Evolutionary conservation across 2,113 vertebrate genomes (phyloP), one percentile per base, ranked within the genome.

Genomic region (Emberiza fucata): DNA sequence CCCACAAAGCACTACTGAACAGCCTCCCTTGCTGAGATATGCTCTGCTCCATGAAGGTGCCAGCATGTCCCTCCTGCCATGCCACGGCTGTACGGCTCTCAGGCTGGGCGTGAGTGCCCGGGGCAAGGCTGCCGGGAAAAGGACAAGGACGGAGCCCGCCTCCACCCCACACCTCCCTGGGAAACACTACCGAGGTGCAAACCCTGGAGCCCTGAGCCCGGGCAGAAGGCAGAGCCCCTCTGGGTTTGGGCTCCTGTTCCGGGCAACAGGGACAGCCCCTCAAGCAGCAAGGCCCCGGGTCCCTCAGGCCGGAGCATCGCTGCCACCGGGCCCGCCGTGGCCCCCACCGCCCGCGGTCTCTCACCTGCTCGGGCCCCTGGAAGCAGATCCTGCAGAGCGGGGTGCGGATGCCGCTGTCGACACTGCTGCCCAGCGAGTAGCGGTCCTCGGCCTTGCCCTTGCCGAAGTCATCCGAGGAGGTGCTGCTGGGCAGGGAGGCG

Each of bases 301-400:
- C 23, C 80, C 0, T 18, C 42, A 18, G 61, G 31, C 70, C 11
- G 56, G 64, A 73, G 54, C 64, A 25, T 1, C 22, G 33, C 59
- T 29, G 29, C 35, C 69, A 17, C 9, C 61, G 53, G 15, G 39
- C 42, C 75, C 81, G 60, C 6, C 7, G 40, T 28, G n/a, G 59
- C n/a, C 33, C 40, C 23, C 45, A 1, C n/a, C 60, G 21, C 73
- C 80, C 48, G 57, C 40, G 24, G 42, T 2, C 40, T 96, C 99
- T 98, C 98, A 99, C 99, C 98, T 99, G 98, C 93, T 99, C 99
- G 6, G 99, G 99, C 59, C 99, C 99, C 97, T 99, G 99, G 98
- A 99, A 99, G 97, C 99, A 99, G 98, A 99, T 99, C 97, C 99
- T 99, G 97, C 99, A 99, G 96, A 99, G 98, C 3, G 99, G 99